A percentile compares a stretch with the other conserved stretches of the same genome.
Evolutionary conservation across 2,113 vertebrate genomes (phyloP).

Genomic region (Antennarius striatus): DNA sequence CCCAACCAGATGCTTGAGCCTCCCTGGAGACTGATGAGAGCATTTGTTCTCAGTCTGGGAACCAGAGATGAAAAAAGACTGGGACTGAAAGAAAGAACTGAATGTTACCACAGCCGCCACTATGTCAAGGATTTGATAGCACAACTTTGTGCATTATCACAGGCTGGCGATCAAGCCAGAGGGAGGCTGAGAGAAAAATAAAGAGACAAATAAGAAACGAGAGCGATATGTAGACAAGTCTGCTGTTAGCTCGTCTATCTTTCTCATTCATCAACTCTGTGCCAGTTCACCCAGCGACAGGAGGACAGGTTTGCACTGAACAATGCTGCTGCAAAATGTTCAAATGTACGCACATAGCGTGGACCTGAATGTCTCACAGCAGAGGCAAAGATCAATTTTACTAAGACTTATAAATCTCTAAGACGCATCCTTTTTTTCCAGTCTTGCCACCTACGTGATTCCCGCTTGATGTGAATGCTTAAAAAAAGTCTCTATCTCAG

Average conservation of each 20-base stretch:
- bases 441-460: too few species aligned
- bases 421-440: neutral
- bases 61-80: slow-evolving; percentile 43
- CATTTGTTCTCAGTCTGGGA: slow-evolving; percentile 53
- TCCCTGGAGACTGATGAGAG: slow-evolving; percentile 46
- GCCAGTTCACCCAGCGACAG: slow-evolving; percentile 40
- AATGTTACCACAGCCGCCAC: slow-evolving; percentile 50
- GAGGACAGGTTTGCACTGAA: slow-evolving; percentile 53
- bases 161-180: slow-evolving; percentile 28
- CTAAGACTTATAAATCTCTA: neutral
- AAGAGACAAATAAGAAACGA: slow-evolving; percentile 14
- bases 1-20: slow-evolving; percentile 33
- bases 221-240: slow-evolving; percentile 63
- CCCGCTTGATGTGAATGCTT: too few species aligned
- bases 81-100: slow-evolving; percentile 31
- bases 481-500: too few species aligned
- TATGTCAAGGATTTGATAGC: slow-evolving; percentile 63
- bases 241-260: slow-evolving; percentile 51
- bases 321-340: slow-evolving; percentile 23
- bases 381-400: neutral
- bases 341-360: slow-evolving; percentile 34
- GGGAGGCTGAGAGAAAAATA: slow-evolving; percentile 1
- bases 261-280: slow-evolving; percentile 51
- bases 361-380: slow-evolving; percentile 10
- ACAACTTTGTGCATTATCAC: slow-evolving; percentile 66